Evolutionary conservation across 2,888 invertebrate species (phyloP), one percentile per base, ranked within the genome.

Genomic region (Ptychoptera contaminata): DNA sequence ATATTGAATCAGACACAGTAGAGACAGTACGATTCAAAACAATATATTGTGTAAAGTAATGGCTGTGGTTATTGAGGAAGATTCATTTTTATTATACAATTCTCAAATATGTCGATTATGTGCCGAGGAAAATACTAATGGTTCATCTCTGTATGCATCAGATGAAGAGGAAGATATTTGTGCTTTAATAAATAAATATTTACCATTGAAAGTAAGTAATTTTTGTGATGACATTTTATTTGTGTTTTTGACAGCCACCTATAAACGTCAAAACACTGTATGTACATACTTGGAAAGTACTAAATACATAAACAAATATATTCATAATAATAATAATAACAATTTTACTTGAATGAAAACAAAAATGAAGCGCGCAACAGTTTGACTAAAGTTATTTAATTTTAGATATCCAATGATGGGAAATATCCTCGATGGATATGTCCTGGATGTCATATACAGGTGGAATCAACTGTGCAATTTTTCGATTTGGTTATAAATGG

Each of bases 101-200:
- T 79, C 79, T 52, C 71, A 71, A 51, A 71, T 78, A 67, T 84
- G 84, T 67, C 73, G 83, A 65, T 72, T 84, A 62, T 84, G 84
- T 69, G 80, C 76, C 15, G 76, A 77, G 67, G 74, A 79, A 68
- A 81, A 80, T 67, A 69, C 72, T 54, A 77, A 77, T 59, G 79
- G 79, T 48, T 74, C 76, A 51, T 67, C 72, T 57, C 67, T 83
- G 60, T 83, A 76, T 67, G 62, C 67, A 16, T 54, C 56, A 50
- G 69, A 72, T 52, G 71, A 72, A 60, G 71, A 72, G 64, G 73
- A 71, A 52, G 67, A 70, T 53, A 41, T 82, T 61, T 69, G 74
- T 63, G 68, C 70, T 51, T 64, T 79, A 58, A 73, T 83, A 50
- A 83, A 83, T 63, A 71, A 72, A 49, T 83, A 80, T 70, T 70